phyloP scores from a whole-genome alignment of 2,888 invertebrate species.

The Cataglyphis cursor region DNA sequence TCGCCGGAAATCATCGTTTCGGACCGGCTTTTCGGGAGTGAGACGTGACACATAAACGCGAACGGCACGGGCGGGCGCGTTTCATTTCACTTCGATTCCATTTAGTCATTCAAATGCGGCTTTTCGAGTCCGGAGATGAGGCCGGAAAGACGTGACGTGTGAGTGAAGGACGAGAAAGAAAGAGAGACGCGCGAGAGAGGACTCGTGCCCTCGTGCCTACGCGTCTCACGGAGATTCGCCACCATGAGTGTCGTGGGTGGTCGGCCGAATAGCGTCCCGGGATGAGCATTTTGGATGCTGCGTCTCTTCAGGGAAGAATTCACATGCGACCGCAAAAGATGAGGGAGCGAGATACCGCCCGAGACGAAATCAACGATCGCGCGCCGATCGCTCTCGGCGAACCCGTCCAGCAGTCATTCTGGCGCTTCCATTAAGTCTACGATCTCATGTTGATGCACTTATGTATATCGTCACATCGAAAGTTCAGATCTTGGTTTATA shows the following conservation, averaged over 20 bases:
- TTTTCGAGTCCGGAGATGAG: constrained; percentile 48
- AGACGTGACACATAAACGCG: constrained; percentile 55
- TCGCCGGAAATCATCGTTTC: constrained; percentile 62
- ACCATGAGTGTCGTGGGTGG: constrained; percentile 70
- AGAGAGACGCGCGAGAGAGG: neutral
- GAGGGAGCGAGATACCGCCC: constrained; percentile 56
- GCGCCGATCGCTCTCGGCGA: constrained; percentile 63
- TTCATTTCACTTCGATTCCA: constrained; percentile 67
- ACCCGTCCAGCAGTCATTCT: constrained; percentile 52
- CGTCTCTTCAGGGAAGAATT: constrained; percentile 64
- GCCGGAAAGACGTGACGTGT: constrained; percentile 20
- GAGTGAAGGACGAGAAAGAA: constrained; percentile 15
- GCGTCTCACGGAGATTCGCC: constrained; percentile 51
- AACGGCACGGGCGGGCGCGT: constrained; percentile 66
- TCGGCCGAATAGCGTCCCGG: constrained; percentile 62
- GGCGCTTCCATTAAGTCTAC: constrained; percentile 53
- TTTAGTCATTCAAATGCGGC: constrained; percentile 60
- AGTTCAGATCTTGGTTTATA: neutral
- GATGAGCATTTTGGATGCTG: constrained; percentile 62
- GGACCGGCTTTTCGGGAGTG: constrained; percentile 35
- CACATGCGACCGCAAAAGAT: constrained; percentile 64
- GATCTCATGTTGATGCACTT: constrained; percentile 42
- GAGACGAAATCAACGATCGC: constrained; percentile 71
- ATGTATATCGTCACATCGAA: neutral
- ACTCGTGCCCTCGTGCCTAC: constrained; percentile 27